Evolutionary conservation across 1,140 invertebrate genomes (phyloP).

Genomic region (Bombus confusus): DNA sequence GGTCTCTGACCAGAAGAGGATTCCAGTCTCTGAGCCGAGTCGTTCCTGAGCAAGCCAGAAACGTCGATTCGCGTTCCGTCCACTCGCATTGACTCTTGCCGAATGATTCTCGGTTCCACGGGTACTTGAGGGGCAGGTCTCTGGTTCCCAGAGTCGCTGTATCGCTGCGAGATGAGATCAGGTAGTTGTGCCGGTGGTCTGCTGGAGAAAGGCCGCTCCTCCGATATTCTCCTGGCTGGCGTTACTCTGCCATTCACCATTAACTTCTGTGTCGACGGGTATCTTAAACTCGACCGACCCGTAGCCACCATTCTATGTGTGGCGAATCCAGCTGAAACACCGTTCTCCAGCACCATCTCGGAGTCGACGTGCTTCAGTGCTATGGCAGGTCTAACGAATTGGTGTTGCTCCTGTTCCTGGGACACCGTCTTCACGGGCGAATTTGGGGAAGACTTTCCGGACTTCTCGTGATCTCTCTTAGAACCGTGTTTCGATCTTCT

Average conservation of each 20-base stretch:
- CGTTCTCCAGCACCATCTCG: slow-evolving; percentile 71
- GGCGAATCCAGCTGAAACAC: slow-evolving; percentile 71
- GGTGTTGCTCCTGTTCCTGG: slow-evolving; percentile 64
- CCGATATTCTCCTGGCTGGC: slow-evolving; percentile 73
- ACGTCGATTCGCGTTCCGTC: slow-evolving; percentile 69
- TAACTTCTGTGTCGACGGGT: slow-evolving; percentile 80
- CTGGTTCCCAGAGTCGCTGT: slow-evolving; percentile 76
- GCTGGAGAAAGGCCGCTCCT: slow-evolving; percentile 60
- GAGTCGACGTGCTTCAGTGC: slow-evolving; percentile 63
- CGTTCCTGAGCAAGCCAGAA: slow-evolving; percentile 65
- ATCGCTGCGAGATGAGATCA: slow-evolving; percentile 75
- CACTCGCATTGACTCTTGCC: slow-evolving; percentile 77
- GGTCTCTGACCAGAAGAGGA: slow-evolving; percentile 75
- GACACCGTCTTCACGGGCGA: slow-evolving; percentile 61
- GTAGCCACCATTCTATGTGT: slow-evolving; percentile 73
- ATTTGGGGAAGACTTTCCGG: slow-evolving; percentile 65
- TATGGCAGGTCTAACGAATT: slow-evolving; percentile 57
- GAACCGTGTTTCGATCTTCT: slow-evolving; percentile 71
- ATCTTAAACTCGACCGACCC: slow-evolving; percentile 79
- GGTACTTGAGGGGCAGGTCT: slow-evolving; percentile 74
- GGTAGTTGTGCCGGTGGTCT: slow-evolving; percentile 74
- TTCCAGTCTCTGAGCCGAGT: slow-evolving; percentile 64
- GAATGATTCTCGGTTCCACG: slow-evolving; percentile 73
- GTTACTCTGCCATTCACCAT: slow-evolving; percentile 82
- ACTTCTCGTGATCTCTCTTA: slow-evolving; percentile 66